Evolutionary conservation across 2,113 vertebrate species (phyloP).

Genomic region (Ifrita kowaldi): DNA sequence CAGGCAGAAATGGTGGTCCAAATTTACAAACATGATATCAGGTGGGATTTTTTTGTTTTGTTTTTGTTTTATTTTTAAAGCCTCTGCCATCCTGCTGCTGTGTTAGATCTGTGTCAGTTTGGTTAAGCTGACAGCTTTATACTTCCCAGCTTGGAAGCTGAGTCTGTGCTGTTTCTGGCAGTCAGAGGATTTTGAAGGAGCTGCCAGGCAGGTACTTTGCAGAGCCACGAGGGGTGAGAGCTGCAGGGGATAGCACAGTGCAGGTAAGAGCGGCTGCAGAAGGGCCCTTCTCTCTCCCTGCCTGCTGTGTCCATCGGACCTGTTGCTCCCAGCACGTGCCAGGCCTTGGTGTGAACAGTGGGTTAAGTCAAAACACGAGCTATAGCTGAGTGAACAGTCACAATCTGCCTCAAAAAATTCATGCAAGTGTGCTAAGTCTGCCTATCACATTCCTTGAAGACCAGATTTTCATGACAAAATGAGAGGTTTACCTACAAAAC

Average conservation of each 20-base stretch:
- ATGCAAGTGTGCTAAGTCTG: not conserved
- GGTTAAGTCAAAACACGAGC: not conserved
- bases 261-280: not conserved
- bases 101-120: not conserved
- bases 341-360: not conserved
- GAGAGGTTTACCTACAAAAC: not conserved
- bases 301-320: rapidly evolving
- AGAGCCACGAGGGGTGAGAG: not conserved
- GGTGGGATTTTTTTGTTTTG: not conserved
- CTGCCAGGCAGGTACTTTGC: not conserved
- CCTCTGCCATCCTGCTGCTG: not conserved
- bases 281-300: not conserved
- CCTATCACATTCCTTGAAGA: rapidly evolving
- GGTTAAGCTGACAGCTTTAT: not conserved
- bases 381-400: not conserved
- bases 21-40: not conserved
- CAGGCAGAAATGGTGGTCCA: not conserved
- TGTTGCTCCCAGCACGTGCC: not conserved
- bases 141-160: not conserved
- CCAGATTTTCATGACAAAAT: rapidly evolving
- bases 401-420: not conserved
- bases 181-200: not conserved
- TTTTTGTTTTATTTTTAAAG: not conserved
- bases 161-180: not conserved
- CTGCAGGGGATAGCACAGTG: not conserved